A percentile compares a stretch with the other conserved stretches of the same genome.
Conservation (phyloP, 2,888 invertebrate genomes). For the Acrobasis repandana region DNA sequence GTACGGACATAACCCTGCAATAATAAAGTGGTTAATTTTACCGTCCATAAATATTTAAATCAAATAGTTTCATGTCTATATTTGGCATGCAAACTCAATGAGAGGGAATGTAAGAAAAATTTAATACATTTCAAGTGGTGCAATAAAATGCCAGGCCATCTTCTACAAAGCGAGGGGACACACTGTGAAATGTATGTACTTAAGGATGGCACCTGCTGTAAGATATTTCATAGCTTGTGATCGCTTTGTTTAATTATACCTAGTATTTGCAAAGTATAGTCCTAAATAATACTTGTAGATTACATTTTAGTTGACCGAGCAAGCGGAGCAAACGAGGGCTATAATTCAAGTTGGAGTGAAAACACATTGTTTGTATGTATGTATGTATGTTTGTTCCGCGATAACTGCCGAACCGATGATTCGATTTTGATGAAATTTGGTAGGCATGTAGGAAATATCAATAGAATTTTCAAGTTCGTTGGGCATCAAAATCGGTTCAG, state of each 20-base stretch:
- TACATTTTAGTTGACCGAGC: no score
- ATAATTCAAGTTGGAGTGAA: no score
- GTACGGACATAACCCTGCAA: background rate
- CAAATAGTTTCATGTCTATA: slow-evolving; percentile 10
- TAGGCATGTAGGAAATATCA: no score
- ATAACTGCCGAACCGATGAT: no score
- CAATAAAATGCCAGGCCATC: slow-evolving; percentile 57
- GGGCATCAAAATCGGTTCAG: no score
- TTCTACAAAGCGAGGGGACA: slow-evolving; percentile 51
- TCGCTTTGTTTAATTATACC: no score
- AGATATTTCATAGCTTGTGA: background rate
- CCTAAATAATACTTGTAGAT: no score
- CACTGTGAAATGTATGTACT: slow-evolving; percentile 38
- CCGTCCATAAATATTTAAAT: background rate
- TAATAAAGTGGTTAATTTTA: background rate
- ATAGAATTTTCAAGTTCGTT: no score
- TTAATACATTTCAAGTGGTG: slow-evolving; percentile 46
- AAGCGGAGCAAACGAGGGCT: no score
- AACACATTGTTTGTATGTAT: no score
- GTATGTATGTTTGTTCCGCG: no score
- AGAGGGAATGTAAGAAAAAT: slow-evolving; percentile 34
- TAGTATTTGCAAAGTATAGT: background rate
- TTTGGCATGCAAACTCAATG: slow-evolving; percentile 21
- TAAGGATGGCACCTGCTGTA: slow-evolving; percentile 22
- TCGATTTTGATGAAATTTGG: no score